Evolutionary conservation across 2,888 invertebrate genomes (phyloP).

Genomic region (Cerastis leucographa): DNA sequence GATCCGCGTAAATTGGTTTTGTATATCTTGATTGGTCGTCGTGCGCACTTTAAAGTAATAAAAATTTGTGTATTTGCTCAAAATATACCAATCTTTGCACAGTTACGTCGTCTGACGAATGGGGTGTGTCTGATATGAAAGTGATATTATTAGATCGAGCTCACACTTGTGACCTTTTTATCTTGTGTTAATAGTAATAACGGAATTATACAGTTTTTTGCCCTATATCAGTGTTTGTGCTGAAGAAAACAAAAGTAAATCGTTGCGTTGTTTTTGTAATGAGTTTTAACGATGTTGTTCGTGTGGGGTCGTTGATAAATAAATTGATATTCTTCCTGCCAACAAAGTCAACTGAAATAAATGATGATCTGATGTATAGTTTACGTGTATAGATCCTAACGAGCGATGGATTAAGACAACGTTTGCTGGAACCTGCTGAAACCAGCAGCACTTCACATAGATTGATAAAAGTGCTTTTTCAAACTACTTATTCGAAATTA

Average conservation of each 20-base stretch:
- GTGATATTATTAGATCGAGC: slow-evolving; percentile 55
- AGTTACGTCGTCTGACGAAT: slow-evolving; percentile 61
- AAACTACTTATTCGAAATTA: neutral
- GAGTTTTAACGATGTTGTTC: slow-evolving; percentile 2
- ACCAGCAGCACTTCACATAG: neutral
- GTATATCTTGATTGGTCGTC: too few relatives aligned
- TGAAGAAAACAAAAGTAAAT: slow-evolving; percentile 38
- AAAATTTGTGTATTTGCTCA: slow-evolving; percentile 39
- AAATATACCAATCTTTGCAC: slow-evolving; percentile 18
- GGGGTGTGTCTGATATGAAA: slow-evolving; percentile 66
- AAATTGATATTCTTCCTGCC: neutral
- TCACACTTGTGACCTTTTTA: slow-evolving; percentile 62
- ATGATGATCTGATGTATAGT: too few relatives aligned
- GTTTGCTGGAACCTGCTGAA: neutral
- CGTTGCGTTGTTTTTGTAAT: slow-evolving; percentile 22
- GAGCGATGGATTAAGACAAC: too few relatives aligned
- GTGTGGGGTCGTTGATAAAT: slow-evolving; percentile 24
- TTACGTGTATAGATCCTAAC: too few relatives aligned
- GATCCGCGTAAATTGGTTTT: too few relatives aligned
- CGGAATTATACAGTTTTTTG: slow-evolving; percentile 65
- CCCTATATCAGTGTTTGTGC: slow-evolving; percentile 24
- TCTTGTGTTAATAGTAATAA: slow-evolving; percentile 60
- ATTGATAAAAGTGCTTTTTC: neutral
- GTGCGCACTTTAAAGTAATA: neutral
- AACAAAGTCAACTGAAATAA: neutral